Conservation (phyloP, 2,113 vertebrate species). For the Mirounga angustirostris region DNA sequence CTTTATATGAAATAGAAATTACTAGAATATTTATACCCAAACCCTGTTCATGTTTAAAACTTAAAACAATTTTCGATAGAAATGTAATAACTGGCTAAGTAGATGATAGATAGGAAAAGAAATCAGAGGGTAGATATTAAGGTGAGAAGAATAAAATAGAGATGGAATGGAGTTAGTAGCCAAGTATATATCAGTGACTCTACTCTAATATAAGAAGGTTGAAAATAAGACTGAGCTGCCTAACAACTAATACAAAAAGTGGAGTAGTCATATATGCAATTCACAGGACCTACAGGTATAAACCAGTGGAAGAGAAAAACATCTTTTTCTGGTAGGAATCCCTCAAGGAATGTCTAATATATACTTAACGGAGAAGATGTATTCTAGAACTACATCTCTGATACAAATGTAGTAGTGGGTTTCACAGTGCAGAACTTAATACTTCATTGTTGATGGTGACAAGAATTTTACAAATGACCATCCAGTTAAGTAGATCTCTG, state of each 20-base stretch:
- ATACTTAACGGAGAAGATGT: not conserved
- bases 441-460: not conserved
- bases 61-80: not conserved
- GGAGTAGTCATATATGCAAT: not conserved
- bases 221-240: not conserved
- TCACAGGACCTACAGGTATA: not conserved
- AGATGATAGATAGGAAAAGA: not conserved
- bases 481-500: not conserved
- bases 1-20: not conserved
- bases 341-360: not conserved
- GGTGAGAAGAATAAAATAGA: slow-evolving; percentile 9
- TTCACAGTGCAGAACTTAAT: not conserved
- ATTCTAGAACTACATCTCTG: not conserved
- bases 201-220: not conserved
- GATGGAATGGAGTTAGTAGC: not conserved
- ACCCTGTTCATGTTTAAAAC: not conserved
- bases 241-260: not conserved
- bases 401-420: not conserved
- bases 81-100: not conserved
- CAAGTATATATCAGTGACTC: not conserved
- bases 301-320: not conserved
- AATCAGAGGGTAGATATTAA: not conserved
- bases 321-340: not conserved
- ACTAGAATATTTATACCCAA: slow-evolving; percentile 1
- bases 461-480: not conserved